Evolutionary conservation across 2,888 invertebrate genomes (phyloP).

Genomic region (Orthonevra nobilis): DNA sequence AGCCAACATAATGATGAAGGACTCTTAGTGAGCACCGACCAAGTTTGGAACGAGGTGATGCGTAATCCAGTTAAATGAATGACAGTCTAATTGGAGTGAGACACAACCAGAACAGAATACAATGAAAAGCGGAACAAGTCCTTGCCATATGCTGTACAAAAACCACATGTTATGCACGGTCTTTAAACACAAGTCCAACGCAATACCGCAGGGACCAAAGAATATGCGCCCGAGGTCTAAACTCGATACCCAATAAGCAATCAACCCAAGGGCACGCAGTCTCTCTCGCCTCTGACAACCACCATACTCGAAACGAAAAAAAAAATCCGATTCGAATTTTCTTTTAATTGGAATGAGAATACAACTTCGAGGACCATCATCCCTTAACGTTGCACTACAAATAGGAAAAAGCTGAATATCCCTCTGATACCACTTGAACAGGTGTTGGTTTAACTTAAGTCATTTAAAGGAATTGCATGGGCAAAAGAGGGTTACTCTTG

Average conservation of each 20-base stretch:
- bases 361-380: constrained; percentile 46
- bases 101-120: constrained; percentile 24
- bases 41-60: constrained; percentile 42
- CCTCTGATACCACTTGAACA: constrained; percentile 73
- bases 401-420: constrained; percentile 59
- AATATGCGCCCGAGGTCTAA: constrained; percentile 70
- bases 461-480: constrained; percentile 69
- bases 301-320: no score
- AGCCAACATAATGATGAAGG: constrained; percentile 17
- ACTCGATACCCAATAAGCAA: constrained; percentile 67
- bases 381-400: constrained; percentile 43
- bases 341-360: constrained; percentile 67
- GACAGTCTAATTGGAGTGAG: constrained; percentile 79
- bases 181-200: constrained; percentile 77
- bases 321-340: constrained; percentile 78
- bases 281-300: no score
- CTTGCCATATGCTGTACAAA: constrained; percentile 80
- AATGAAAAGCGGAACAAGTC: constrained; percentile 75
- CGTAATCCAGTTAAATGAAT: constrained; percentile 80
- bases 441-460: constrained; percentile 74
- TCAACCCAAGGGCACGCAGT: constrained; percentile 45
- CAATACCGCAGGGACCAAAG: constrained; percentile 71
- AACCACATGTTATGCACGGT: constrained; percentile 80
- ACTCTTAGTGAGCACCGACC: no score
- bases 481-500: constrained; percentile 55